phyloP scores from a whole-genome alignment of 2,113 vertebrate species.

The Zapornia atra region DNA sequence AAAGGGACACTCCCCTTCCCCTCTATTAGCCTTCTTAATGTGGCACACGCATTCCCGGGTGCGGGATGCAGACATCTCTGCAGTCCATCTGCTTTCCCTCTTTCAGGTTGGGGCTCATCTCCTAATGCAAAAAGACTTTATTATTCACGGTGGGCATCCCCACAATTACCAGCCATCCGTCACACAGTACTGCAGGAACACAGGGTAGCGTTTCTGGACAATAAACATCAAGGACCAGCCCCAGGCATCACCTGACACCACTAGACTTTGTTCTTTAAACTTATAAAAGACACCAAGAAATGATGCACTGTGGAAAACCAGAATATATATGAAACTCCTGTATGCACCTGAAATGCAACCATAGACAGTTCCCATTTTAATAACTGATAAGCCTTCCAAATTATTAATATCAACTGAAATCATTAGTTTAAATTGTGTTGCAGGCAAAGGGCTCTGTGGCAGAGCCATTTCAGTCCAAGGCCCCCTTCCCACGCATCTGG shows the following conservation, averaged over 20 bases:
- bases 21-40: background rate
- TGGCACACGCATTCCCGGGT: background rate
- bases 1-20: background rate
- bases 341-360: rapidly evolving
- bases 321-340: background rate
- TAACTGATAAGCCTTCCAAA: background rate
- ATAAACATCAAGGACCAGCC: background rate
- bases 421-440: background rate
- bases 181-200: background rate
- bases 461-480: background rate
- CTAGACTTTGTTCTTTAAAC: background rate
- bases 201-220: rapidly evolving
- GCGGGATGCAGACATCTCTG: background rate
- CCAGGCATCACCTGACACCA: background rate
- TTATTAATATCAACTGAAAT: background rate
- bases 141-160: background rate
- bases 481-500: background rate
- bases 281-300: background rate
- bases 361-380: background rate
- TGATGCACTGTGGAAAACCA: background rate
- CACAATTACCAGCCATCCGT: background rate
- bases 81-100: background rate
- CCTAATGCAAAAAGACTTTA: background rate
- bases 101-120: background rate
- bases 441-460: background rate